phyloP scores from a whole-genome alignment of 1,140 invertebrate species.

The Halyomorpha halys region DNA sequence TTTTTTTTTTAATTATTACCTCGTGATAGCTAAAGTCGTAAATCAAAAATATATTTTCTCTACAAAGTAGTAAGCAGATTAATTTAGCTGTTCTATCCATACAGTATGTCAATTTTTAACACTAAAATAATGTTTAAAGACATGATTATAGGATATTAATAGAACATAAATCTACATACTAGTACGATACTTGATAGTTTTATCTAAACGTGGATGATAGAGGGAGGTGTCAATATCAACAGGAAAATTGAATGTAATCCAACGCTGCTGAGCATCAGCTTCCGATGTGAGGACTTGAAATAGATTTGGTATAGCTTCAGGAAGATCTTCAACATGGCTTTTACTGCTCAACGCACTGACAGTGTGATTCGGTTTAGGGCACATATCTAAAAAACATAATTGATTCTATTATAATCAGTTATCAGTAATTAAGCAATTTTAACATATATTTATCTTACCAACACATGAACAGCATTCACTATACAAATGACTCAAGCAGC shows the following conservation, averaged over 20 bases:
- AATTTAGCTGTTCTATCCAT: too few species aligned
- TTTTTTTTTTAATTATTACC: too few species aligned
- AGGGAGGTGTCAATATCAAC: slow-evolving; percentile 52
- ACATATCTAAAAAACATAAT: slow-evolving; percentile 56
- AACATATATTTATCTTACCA: slow-evolving; percentile 47
- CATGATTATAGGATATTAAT: too few species aligned
- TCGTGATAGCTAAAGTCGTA: too few species aligned
- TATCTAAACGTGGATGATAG: slow-evolving; percentile 45
- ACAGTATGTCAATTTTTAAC: too few species aligned
- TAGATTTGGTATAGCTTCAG: slow-evolving; percentile 67
- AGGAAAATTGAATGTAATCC: slow-evolving; percentile 68
- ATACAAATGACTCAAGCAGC: slow-evolving; percentile 78
- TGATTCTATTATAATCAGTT: neutral
- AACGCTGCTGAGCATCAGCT: slow-evolving; percentile 57
- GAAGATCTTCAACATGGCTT: slow-evolving; percentile 78
- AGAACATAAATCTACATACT: slow-evolving; percentile 42
- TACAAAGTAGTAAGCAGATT: too few species aligned
- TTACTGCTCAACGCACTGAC: slow-evolving; percentile 56
- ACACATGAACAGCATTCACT: slow-evolving; percentile 92
- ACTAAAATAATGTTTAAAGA: too few species aligned
- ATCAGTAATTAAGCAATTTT: neutral
- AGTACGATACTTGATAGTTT: slow-evolving; percentile 56
- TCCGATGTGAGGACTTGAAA: slow-evolving; percentile 72
- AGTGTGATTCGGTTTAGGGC: slow-evolving; percentile 72
- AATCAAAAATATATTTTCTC: too few species aligned